These are phyloP conservation scores for Thryonomys swinderianus DNA, from an alignment of 2,113 vertebrate genomes.

Conservation along the genomic window DNA sequence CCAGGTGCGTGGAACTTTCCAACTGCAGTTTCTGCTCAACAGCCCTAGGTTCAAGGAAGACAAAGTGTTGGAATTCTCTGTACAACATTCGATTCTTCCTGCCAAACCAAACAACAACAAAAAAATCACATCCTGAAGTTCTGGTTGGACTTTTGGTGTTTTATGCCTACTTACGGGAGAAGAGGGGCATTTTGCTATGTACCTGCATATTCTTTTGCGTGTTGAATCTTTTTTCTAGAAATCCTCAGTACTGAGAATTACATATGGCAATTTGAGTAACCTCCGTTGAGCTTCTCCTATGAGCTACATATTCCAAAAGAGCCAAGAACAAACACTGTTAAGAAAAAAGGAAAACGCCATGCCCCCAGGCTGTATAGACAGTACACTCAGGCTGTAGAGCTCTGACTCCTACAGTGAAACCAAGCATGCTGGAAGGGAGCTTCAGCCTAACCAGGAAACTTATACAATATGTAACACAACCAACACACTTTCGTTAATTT, in stretches of 20 bases:
- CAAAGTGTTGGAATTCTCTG: neutral
- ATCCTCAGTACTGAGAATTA: neutral
- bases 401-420: neutral
- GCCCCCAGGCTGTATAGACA: rapidly evolving
- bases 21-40: rapidly evolving
- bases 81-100: neutral
- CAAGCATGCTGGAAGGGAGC: neutral
- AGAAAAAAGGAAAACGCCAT: neutral
- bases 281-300: neutral
- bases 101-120: neutral
- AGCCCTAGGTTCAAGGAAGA: neutral
- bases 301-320: neutral
- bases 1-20: conserved; percentile 78
- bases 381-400: neutral
- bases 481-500: neutral
- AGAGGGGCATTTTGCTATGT: neutral
- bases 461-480: neutral
- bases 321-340: neutral
- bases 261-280: neutral
- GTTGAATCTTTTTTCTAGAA: neutral
- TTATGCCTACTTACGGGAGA: neutral
- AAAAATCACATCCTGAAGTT: neutral
- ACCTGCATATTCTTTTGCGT: neutral
- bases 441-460: neutral
- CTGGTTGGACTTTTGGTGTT: neutral